phyloP scores from a whole-genome alignment of 2,888 invertebrate genomes.

The Cotesia congregata region DNA sequence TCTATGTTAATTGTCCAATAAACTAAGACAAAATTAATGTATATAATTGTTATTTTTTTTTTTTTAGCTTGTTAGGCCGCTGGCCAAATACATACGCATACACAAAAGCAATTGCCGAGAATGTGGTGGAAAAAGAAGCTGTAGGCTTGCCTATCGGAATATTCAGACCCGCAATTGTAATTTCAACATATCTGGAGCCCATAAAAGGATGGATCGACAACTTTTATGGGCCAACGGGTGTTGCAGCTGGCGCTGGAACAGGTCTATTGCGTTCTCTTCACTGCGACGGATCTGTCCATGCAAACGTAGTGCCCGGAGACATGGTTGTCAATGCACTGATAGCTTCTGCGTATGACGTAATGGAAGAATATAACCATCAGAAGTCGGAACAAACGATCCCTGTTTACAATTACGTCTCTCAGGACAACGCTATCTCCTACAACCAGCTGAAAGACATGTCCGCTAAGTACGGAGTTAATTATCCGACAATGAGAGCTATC shows the following conservation, averaged over 20 bases:
- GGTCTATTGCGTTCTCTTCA: constrained; percentile 85
- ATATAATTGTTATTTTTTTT: not conserved
- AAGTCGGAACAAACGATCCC: constrained; percentile 70
- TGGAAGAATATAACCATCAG: constrained; percentile 61
- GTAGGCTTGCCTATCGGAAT: constrained; percentile 84
- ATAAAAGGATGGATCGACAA: constrained; percentile 92
- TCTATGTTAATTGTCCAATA: too few species aligned
- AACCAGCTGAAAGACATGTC: constrained; percentile 76
- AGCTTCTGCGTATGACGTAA: constrained; percentile 82
- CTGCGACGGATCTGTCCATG: constrained; percentile 77
- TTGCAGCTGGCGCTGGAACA: constrained; percentile 80
- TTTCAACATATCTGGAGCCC: constrained; percentile 81
- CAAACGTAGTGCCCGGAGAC: constrained; percentile 90
- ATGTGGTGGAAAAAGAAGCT: constrained; percentile 78
- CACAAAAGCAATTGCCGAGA: constrained; percentile 92
- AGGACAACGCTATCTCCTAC: constrained; percentile 88
- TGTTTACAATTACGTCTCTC: constrained; percentile 91
- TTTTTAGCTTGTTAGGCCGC: constrained; percentile 75
- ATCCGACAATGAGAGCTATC: constrained; percentile 77
- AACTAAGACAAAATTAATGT: too few species aligned
- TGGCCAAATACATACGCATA: constrained; percentile 93
- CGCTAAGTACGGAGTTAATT: constrained; percentile 73
- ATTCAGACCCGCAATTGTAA: constrained; percentile 85
- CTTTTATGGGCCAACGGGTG: constrained; percentile 88
- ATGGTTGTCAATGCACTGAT: constrained; percentile 87